phyloP scores from a whole-genome alignment of 2,113 vertebrate genomes.

The Myrmecobius fasciatus region DNA sequence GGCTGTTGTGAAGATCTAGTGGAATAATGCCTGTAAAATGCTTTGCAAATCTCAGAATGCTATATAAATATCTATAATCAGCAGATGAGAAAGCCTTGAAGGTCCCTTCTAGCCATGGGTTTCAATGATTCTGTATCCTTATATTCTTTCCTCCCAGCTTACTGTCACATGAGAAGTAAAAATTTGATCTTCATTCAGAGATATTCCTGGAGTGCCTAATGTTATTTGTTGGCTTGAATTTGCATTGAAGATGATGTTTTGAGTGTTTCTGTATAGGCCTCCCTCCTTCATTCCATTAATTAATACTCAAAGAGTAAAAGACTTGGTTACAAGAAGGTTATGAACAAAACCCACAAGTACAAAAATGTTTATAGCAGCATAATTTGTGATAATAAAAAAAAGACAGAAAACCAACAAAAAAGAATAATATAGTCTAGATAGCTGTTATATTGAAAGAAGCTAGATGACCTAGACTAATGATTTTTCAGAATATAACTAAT shows the following conservation, averaged over 20 bases:
- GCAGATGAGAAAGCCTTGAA: neutral
- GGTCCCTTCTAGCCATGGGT: neutral
- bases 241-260: neutral
- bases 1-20: neutral
- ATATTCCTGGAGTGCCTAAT: neutral
- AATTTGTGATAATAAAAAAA: neutral
- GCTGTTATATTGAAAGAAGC: slow-evolving; percentile 61
- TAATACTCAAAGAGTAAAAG: neutral
- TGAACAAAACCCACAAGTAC: neutral
- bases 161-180: neutral
- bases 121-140: neutral
- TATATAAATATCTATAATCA: neutral
- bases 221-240: neutral
- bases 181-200: neutral
- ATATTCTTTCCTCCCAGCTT: neutral
- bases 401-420: neutral
- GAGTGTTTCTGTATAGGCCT: neutral
- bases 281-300: neutral
- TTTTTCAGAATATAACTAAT: slow-evolving; percentile 77
- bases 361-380: neutral
- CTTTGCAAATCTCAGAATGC: neutral
- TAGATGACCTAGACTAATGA: slow-evolving; percentile 64
- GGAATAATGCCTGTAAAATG: neutral
- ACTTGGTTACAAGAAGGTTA: neutral
- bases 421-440: no score